Percentiles rank a stretch among this genome's conserved stretches.
These are phyloP conservation scores for Sardinella longiceps DNA, from an alignment of 2,797 vertebrate genomes.

Conservation along the genomic window DNA sequence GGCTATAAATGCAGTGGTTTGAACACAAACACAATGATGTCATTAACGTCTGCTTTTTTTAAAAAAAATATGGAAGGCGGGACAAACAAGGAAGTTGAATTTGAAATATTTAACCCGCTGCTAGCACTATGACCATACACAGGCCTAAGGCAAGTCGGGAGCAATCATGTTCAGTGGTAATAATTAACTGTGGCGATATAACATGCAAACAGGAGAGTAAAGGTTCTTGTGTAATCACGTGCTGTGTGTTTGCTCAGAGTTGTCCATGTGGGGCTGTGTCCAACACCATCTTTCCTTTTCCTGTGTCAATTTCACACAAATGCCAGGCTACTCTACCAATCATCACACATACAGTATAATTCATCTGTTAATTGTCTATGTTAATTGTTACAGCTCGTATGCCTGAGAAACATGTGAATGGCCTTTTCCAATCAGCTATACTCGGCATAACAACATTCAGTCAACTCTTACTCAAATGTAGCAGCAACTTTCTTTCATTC, in stretches of 20 bases:
- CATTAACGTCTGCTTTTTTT: not conserved
- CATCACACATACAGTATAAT: not conserved
- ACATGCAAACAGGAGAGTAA: constrained; percentile 20
- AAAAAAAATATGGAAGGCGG: not conserved
- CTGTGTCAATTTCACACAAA: not conserved
- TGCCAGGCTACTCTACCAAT: not conserved
- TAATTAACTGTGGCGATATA: not conserved
- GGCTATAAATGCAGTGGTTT: not conserved
- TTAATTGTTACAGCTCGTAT: too few relatives aligned
- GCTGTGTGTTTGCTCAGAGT: not conserved
- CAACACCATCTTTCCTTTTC: not conserved
- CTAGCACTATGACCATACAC: not conserved
- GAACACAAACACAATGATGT: not conserved
- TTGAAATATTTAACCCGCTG: not conserved
- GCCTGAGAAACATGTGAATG: too few relatives aligned
- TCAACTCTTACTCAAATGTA: too few relatives aligned
- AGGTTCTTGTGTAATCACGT: constrained; percentile 14
- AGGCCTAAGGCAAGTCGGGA: not conserved
- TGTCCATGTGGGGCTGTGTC: not conserved
- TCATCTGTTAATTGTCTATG: too few relatives aligned
- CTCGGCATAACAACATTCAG: too few relatives aligned
- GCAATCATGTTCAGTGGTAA: not conserved
- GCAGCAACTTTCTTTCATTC: too few relatives aligned
- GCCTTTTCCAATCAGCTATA: too few relatives aligned
- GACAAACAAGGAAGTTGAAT: constrained; percentile 12